Evolutionary conservation across 2,888 invertebrate genomes (phyloP), one percentile per base, ranked within the genome.

Genomic region (Hirtodrosophila alboralis): DNA sequence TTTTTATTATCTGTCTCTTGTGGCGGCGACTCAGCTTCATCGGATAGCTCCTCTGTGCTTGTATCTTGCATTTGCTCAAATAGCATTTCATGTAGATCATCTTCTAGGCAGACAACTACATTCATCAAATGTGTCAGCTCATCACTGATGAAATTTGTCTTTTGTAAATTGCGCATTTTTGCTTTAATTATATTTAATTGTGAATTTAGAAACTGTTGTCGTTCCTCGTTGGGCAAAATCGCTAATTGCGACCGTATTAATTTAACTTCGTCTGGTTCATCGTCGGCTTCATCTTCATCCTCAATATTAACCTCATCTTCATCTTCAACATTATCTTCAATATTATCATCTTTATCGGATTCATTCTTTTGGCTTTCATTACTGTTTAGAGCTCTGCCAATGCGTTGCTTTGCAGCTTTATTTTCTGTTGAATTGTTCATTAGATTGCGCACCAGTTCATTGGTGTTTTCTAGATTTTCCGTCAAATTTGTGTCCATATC

Each of bases 151-250:
- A 57, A 69, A 3, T 34, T 13, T 5, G 23, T 37, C 6, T 49
- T 69, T 54, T 66, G 77, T 10, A 81, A 31, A 28, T 63, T 49
- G 2, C 75, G 45, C 83, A 83, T 77, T 60, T 83, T 75, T 0
- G 77, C 67, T 34, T 69, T 78, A 2, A 89, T 60, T 4, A 89
- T 83, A 49, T 87, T 52, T 9, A 89, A 47, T 43, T 89, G 87
- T 7, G 66, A 70, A 13, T 67, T 52, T 47, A 89, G 47, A 72
- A 89, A 61, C 4, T 71, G 72, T 4, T 68, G 49, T 9, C 79
- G 84, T 37, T 89, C 83, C 5, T 65, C 66, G 2, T 5, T 31
- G 2, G 85, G 64, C 9, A 90, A 54, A 58, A 79, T 21, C 36
- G 67, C 2, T 75, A 79, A 73, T 61, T 90, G 83, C 2, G 84